phyloP scores from a whole-genome alignment of 1,140 invertebrate genomes.

The Atta texana region DNA sequence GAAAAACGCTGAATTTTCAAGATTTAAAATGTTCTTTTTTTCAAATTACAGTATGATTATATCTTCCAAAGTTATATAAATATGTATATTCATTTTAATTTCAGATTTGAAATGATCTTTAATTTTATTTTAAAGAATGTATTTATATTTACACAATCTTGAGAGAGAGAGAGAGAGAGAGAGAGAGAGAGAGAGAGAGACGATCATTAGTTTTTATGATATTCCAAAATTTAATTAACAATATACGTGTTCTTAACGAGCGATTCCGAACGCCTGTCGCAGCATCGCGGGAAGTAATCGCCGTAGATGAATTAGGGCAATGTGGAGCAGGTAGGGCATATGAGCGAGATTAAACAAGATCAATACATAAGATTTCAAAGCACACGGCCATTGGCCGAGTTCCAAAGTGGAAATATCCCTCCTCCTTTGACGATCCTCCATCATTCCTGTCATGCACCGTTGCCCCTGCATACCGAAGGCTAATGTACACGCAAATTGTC shows the following conservation, averaged over 20 bases:
- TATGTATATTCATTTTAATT: neutral
- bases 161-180: neutral
- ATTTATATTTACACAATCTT: neutral
- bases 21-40: neutral
- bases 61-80: neutral
- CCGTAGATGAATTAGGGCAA: conserved; percentile 44
- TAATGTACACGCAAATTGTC: conserved; percentile 23
- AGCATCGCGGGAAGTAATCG: conserved; percentile 34
- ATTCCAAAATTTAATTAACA: neutral
- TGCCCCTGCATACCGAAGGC: neutral
- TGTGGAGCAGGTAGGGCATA: neutral
- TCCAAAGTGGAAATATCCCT: conserved; percentile 60
- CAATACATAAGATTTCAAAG: conserved; percentile 56
- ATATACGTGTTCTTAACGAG: conserved; percentile 11
- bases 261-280: neutral
- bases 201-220: neutral
- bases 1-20: neutral
- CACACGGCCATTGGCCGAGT: conserved; percentile 52
- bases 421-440: conserved; percentile 26
- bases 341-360: conserved; percentile 59
- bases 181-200: neutral
- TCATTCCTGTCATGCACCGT: conserved; percentile 26
- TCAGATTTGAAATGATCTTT: neutral
- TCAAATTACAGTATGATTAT: neutral
- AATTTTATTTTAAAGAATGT: neutral